These are phyloP conservation scores for Litocranius walleri DNA, from an alignment of 2,113 vertebrate genomes.

Conservation along the genomic window DNA sequence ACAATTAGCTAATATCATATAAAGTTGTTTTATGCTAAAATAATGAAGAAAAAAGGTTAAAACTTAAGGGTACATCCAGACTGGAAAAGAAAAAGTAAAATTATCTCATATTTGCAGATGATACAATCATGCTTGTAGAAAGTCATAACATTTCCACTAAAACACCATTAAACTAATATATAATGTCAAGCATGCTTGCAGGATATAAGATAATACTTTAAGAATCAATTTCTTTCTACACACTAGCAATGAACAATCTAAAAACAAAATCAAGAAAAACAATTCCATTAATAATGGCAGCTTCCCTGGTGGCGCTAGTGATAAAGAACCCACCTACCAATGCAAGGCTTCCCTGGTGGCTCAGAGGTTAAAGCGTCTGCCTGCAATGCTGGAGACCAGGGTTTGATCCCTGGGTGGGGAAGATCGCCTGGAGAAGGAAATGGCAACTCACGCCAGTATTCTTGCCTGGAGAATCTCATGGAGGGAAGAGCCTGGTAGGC, in stretches of 20 bases:
- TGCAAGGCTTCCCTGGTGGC: not conserved
- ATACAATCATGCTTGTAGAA: not conserved
- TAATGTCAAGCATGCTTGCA: not conserved
- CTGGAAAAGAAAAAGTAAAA: constrained; percentile 4
- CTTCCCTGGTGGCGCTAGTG: not conserved
- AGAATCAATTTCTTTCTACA: not conserved
- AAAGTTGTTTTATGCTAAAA: constrained; percentile 22
- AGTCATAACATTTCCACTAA: not conserved
- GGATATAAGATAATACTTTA: not conserved
- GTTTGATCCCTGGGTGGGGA: not conserved
- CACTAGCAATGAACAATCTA: not conserved
- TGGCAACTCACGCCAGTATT: not conserved
- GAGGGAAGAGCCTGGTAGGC: not conserved
- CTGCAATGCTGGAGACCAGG: not conserved
- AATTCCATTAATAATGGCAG: not conserved
- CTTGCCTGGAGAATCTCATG: not conserved
- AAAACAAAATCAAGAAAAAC: not conserved
- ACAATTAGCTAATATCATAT: not conserved
- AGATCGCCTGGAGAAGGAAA: not conserved
- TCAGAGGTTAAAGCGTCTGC: not conserved
- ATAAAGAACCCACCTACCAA: not conserved
- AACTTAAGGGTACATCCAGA: not conserved
- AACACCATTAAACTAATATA: not conserved
- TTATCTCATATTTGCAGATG: not conserved
- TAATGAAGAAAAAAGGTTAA: constrained; percentile 14